Base-by-base conservation (phyloP, 2,797 vertebrate species). In the Hyperoplus immaculatus region DNA sequence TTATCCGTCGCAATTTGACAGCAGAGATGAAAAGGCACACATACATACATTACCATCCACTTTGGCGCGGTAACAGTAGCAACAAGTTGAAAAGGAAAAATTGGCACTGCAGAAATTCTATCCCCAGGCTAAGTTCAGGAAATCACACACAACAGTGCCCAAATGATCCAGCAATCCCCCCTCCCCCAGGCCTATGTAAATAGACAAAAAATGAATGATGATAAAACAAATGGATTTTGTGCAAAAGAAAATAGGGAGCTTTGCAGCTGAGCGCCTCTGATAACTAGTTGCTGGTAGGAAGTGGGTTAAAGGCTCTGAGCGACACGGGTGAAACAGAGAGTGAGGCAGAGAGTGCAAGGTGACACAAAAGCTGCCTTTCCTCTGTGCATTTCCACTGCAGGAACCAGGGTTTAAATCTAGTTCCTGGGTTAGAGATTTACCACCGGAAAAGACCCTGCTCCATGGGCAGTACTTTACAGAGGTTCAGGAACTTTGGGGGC, bases 31-130 rank as follows among this genome's bases (percentile, higher is more conserved):
- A 87, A 89, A 87, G 41, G 51, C 68, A 73, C 49, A 69, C 69
- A 78, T 79, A 72, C 74, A 89, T 90, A 86, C 90, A 92, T 89
- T 85, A 85, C 69, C 78, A 72, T 82, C 55, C 63, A 80, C 80
- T 84, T 72, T 82, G 55, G 54, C 70, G 51, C 14, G 4, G 61
- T 62, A 83, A 86, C 73, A 61, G 61, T 39, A 73, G 78, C 63
- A 87, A 78, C 77, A 80, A 72, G 65, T 84, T 82, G 55, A 71
- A 82, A 78, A 42, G 61, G 65, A 66, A 87, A 29, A 85, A 79
- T 71, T 82, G 83, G 61, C 72, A 83, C 63, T 66, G 84, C 75
- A 69, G 75, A 81, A 74, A 82, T 77, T 89, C 70, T 81, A 38
- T 86, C 81, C 81, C 67, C 61, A 43, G 79, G 85, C 77, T 83